Base-by-base conservation (phyloP, 2,888 invertebrate species). In the Melanostoma scalare region DNA sequence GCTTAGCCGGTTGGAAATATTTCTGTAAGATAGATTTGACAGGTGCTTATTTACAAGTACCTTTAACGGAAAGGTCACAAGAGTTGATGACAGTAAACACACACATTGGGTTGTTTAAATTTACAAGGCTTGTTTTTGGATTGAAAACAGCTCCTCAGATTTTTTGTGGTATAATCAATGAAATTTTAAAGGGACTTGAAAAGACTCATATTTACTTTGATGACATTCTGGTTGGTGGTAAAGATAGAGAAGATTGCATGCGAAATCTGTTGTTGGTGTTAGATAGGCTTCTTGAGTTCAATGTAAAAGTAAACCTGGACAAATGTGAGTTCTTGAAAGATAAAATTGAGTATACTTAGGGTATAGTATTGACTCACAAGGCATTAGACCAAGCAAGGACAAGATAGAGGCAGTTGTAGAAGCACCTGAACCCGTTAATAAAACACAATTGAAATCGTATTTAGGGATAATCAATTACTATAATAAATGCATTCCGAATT, bases 1-100 rank as follows among this genome's bases (percentile, higher is more conserved):
- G 75, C 5, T 50, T 89, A 10, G 65, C 60, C 35, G 84, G 85
- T 44, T 87, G 86, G 20, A 79, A 85, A 63, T 74, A 74, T 48
- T 86, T 85, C 50, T 50, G 42, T 9, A 58, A 75, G 40, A 55
- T 86, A 6, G 87, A 87, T 79, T 53, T 87, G 40, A 53, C 85
- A 4, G 84, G 80, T 35, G 87, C 86, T 4, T 87, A 86, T 71
- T 77, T 80, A 33, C 87, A 87, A 61, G 40, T 87, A 31, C 3
- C 31, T 44, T 69, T 87, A 8, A 36, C 73, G 3, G 85, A 86
- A 36, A 46, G 68, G 9, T 87, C 85, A 35, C 30, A 86, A 61
- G 67, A 87, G 63, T 75, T 86, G 42, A 53, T 86, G 30, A 86
- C 85, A 30, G 79, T 88, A 10, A 88, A 87, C 74, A 88, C 61